A percentile compares a stretch with the other conserved stretches of the same genome.
phyloP scores from a whole-genome alignment of 2,797 vertebrate species.

The Oryzias dopingdopingensis region DNA sequence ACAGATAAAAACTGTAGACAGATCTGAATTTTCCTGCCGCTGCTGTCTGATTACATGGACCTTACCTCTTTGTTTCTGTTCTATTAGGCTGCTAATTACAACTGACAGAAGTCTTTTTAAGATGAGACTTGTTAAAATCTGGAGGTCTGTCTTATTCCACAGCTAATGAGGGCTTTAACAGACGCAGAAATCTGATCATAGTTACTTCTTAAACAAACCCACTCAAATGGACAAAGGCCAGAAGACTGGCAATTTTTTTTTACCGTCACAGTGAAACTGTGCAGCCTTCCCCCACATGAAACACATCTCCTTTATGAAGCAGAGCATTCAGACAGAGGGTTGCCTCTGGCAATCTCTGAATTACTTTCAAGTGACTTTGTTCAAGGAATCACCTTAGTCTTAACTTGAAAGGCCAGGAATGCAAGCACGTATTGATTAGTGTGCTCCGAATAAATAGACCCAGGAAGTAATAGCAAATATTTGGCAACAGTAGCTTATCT shows the following conservation, averaged over 20 bases:
- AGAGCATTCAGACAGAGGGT: constrained; percentile 48
- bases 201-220: constrained; percentile 2
- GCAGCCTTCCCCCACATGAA: constrained; percentile 20
- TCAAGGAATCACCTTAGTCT: constrained; percentile 65
- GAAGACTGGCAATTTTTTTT: constrained; percentile 6
- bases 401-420: constrained; percentile 59
- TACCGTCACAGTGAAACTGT: constrained; percentile 24
- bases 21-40: neutral
- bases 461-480: constrained; percentile 41
- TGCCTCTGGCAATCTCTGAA: constrained; percentile 62
- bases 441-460: constrained; percentile 38
- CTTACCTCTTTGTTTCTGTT: constrained; percentile 3
- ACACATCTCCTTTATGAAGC: constrained; percentile 30
- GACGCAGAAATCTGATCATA: constrained; percentile 8
- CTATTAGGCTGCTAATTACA: constrained; percentile 24
- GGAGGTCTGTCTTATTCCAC: constrained; percentile 9
- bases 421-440: constrained; percentile 63
- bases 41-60: neutral
- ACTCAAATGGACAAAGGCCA: constrained; percentile 14
- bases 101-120: constrained; percentile 24
- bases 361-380: constrained; percentile 75
- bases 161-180: constrained; percentile 20
- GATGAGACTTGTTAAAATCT: constrained; percentile 26
- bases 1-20: neutral
- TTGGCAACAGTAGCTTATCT: constrained; percentile 26